Evolutionary conservation across 2,888 invertebrate species (phyloP).

Genomic region (Lepidonotus clava): DNA sequence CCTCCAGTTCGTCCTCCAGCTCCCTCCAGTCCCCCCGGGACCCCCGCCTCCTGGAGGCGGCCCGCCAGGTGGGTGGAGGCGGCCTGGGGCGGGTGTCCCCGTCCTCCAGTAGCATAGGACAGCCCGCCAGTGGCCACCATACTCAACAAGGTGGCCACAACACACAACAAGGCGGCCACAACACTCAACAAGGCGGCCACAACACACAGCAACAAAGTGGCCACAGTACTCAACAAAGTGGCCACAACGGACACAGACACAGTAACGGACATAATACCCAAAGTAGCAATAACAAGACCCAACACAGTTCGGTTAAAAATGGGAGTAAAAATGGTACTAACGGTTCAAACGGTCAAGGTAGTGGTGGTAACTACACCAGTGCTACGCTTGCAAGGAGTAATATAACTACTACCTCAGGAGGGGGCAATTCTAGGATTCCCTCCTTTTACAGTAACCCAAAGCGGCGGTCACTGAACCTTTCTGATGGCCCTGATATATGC

Average conservation of each 20-base stretch:
- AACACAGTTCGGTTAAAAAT: neutral
- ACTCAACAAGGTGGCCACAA: neutral
- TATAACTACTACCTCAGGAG: neutral
- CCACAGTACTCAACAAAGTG: too few species aligned
- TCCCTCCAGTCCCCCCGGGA: slow-evolving; percentile 42
- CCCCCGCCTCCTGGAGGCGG: slow-evolving; percentile 42
- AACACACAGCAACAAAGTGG: neutral
- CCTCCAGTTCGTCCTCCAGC: slow-evolving; percentile 46
- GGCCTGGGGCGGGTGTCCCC: neutral
- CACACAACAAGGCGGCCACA: neutral
- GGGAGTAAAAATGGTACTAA: neutral
- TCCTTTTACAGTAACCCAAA: slow-evolving; percentile 38
- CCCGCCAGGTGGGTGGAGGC: neutral
- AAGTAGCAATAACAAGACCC: neutral
- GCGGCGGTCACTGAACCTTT: slow-evolving; percentile 20
- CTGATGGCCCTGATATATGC: slow-evolving; percentile 34
- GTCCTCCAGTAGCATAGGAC: neutral
- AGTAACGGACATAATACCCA: too few species aligned
- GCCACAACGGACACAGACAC: too few species aligned
- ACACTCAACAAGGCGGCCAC: neutral
- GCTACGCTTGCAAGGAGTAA: neutral
- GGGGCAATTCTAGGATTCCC: slow-evolving; percentile 17
- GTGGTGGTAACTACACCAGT: neutral
- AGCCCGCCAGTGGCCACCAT: too few species aligned
- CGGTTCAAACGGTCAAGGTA: neutral